Percentiles rank a stretch among this genome's conserved stretches.
phyloP scores from a whole-genome alignment of 2,888 invertebrate species.

The Brenthis hecate region DNA sequence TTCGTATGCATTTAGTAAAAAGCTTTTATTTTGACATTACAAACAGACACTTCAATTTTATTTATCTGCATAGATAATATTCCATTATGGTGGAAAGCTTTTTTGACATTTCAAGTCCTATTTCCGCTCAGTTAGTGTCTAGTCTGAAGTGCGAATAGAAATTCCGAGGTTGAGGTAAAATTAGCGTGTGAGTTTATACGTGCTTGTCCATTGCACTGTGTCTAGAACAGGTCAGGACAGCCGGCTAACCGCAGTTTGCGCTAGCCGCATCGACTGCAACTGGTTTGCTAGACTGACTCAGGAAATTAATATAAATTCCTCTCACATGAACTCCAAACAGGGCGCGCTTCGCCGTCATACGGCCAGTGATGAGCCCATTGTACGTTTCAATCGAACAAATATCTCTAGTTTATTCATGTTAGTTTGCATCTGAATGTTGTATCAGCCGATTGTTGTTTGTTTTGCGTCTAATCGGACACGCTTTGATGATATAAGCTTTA shows the following conservation, averaged over 20 bases:
- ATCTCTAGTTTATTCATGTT: conserved; percentile 59
- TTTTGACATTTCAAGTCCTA: conserved; percentile 19
- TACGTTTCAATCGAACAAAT: conserved; percentile 67
- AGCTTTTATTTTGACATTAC: too few species aligned
- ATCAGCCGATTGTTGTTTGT: conserved; percentile 48
- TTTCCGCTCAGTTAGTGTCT: conserved; percentile 36
- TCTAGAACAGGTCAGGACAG: conserved; percentile 67
- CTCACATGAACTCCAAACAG: conserved; percentile 69
- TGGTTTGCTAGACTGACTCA: conserved; percentile 65
- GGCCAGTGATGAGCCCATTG: conserved; percentile 73
- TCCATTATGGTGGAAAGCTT: conserved; percentile 6
- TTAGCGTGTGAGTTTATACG: conserved; percentile 71
- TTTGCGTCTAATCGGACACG: conserved; percentile 22
- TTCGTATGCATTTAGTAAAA: too few species aligned
- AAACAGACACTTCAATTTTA: too few species aligned
- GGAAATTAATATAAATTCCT: conserved; percentile 81
- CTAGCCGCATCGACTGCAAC: conserved; percentile 68
- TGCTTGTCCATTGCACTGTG: conserved; percentile 67
- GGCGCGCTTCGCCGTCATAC: conserved; percentile 57
- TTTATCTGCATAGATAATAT: background rate
- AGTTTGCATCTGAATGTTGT: conserved; percentile 58
- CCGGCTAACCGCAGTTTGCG: conserved; percentile 69
- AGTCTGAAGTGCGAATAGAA: conserved; percentile 55
- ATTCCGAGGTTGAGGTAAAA: conserved; percentile 64
- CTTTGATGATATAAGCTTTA: background rate